Evolutionary conservation across 2,888 invertebrate genomes (phyloP).

Genomic region (Tineola bisselliella): DNA sequence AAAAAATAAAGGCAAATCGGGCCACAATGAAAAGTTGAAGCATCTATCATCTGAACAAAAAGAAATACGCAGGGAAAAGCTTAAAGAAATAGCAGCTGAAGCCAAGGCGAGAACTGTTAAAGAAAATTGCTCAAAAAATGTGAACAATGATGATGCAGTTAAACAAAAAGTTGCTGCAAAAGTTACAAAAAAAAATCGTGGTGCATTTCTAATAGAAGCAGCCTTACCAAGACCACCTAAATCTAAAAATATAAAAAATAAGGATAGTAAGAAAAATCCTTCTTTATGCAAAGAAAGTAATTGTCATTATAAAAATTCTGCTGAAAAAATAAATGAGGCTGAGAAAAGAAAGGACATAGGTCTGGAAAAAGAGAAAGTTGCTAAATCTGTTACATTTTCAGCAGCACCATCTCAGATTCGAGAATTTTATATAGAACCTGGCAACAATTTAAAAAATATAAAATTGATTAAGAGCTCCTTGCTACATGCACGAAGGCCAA

Average conservation of each 20-base stretch:
- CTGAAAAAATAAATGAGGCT: background rate
- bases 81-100: slow-evolving; percentile 59
- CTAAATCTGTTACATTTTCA: slow-evolving; percentile 45
- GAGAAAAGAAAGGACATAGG: slow-evolving; percentile 28
- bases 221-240: slow-evolving; percentile 15
- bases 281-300: background rate
- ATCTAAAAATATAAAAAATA: background rate
- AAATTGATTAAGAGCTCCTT: slow-evolving; percentile 29
- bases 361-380: slow-evolving; percentile 29
- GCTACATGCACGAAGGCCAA: slow-evolving; percentile 33
- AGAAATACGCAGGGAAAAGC: slow-evolving; percentile 56
- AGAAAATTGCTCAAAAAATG: slow-evolving; percentile 17
- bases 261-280: background rate
- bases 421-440: slow-evolving; percentile 47
- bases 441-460: slow-evolving; percentile 42
- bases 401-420: slow-evolving; percentile 29
- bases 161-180: slow-evolving; percentile 46
- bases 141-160: slow-evolving; percentile 16
- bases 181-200: slow-evolving; percentile 61
- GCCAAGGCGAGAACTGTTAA: slow-evolving; percentile 26
- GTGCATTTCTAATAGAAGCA: slow-evolving; percentile 60
- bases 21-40: slow-evolving; percentile 13
- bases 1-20: slow-evolving; percentile 22
- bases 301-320: background rate
- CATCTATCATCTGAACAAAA: slow-evolving; percentile 35